Percentiles rank a stretch among this genome's conserved stretches.
Conservation (phyloP, 2,113 vertebrate genomes). For the Epinephelus lanceolatus region DNA sequence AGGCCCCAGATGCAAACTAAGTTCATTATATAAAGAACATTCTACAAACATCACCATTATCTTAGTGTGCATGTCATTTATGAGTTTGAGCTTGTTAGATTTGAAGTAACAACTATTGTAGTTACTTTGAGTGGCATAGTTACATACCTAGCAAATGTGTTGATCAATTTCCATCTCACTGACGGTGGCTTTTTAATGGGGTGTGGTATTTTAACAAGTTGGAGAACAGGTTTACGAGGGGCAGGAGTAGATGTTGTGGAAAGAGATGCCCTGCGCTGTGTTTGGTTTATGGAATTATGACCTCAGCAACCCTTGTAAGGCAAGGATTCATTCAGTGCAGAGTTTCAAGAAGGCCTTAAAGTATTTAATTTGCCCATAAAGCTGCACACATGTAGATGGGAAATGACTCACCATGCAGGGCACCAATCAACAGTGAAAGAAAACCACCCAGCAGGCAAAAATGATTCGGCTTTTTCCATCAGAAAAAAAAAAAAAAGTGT, state of each 20-base stretch:
- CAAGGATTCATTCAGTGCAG: conserved; percentile 13
- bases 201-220: conserved; percentile 19
- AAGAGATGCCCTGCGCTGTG: conserved; percentile 4
- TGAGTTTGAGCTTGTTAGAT: not conserved
- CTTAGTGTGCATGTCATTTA: not conserved
- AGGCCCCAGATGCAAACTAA: no score
- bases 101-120: not conserved
- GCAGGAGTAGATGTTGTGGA: conserved; percentile 1
- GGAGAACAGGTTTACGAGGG: conserved; percentile 14
- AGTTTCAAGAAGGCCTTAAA: not conserved
- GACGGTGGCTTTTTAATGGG: not conserved
- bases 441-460: not conserved
- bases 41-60: not conserved
- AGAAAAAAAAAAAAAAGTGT: not conserved
- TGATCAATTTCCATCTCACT: not conserved
- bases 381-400: conserved; percentile 12
- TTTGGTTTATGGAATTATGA: conserved; percentile 27
- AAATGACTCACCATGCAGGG: conserved; percentile 12
- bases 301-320: conserved; percentile 20
- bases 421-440: not conserved
- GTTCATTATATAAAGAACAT: not conserved
- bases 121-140: not conserved
- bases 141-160: not conserved
- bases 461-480: not conserved
- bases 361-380: conserved; percentile 18